Percentiles rank a stretch among this genome's conserved stretches.
Conservation (phyloP, 1,140 invertebrate species). For the Papilio dardanus region DNA sequence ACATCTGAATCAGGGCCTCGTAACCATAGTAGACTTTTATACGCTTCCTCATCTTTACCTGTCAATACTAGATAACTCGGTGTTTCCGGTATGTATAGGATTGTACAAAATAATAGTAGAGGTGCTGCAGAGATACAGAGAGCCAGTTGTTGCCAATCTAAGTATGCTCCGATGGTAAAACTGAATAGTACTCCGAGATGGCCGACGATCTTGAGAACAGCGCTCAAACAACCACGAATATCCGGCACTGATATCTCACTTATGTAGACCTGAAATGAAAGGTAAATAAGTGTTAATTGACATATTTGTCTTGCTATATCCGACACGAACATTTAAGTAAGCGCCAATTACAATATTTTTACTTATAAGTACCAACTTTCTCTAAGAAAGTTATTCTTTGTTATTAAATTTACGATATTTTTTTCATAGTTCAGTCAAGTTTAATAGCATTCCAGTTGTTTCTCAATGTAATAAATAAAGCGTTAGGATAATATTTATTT, state of each 20-base stretch:
- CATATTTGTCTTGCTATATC: neutral
- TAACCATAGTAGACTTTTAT: constrained; percentile 89
- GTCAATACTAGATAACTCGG: constrained; percentile 86
- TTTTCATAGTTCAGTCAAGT: no score
- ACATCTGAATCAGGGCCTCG: constrained; percentile 90
- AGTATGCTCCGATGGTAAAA: constrained; percentile 91
- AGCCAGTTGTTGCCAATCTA: constrained; percentile 93
- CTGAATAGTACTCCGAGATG: constrained; percentile 93
- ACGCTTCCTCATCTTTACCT: constrained; percentile 86
- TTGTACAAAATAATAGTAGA: constrained; percentile 82
- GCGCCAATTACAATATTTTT: no score
- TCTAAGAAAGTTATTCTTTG: no score
- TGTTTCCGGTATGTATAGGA: constrained; percentile 87
- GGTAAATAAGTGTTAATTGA: constrained; percentile 34
- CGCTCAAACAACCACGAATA: constrained; percentile 93
- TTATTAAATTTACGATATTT: no score
- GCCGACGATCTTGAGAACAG: constrained; percentile 92
- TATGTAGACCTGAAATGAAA: constrained; percentile 90
- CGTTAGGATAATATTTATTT: no score
- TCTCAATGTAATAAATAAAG: no score
- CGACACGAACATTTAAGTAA: no score
- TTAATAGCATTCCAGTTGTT: no score
- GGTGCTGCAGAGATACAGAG: constrained; percentile 89
- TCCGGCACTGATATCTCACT: constrained; percentile 95
- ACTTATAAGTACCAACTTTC: no score